These are phyloP conservation scores for Motacilla tschutschensis DNA, from an alignment of 2,113 vertebrate genomes.

Conservation along the genomic window DNA sequence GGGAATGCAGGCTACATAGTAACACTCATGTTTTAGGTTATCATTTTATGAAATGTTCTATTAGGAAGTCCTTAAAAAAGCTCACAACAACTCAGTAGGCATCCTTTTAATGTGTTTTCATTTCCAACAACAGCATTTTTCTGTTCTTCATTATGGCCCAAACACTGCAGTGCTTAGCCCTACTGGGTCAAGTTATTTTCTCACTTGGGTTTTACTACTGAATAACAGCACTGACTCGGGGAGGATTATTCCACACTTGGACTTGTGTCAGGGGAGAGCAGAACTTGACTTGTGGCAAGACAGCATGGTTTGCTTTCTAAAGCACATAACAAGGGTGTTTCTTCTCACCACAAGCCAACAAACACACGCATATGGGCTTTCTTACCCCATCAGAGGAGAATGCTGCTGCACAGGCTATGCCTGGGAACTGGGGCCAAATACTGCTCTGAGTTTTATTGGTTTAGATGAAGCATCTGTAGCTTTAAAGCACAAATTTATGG, in stretches of 20 bases:
- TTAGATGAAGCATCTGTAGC: background rate
- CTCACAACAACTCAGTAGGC: slow-evolving; percentile 28
- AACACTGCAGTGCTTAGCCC: slow-evolving; percentile 29
- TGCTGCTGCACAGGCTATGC: background rate
- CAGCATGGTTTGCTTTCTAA: slow-evolving; percentile 34
- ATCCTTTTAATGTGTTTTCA: slow-evolving; percentile 54
- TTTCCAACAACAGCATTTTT: slow-evolving; percentile 47
- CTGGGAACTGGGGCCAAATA: background rate
- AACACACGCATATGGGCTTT: background rate
- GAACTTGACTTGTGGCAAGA: slow-evolving; percentile 37
- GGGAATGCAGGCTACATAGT: background rate
- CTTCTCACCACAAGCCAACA: slow-evolving; percentile 24
- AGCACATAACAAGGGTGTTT: slow-evolving; percentile 34
- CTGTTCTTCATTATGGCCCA: slow-evolving; percentile 38
- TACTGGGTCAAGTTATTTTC: slow-evolving; percentile 58
- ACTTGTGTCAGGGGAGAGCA: slow-evolving; percentile 31
- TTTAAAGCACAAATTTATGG: slow-evolving; percentile 1
- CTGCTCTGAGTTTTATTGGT: background rate
- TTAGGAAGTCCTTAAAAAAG: slow-evolving; percentile 49
- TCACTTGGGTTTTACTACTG: slow-evolving; percentile 52
- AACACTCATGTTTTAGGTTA: slow-evolving; percentile 29
- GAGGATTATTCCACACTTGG: slow-evolving; percentile 41
- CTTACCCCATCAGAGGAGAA: background rate
- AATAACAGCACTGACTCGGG: slow-evolving; percentile 24
- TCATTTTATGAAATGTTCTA: slow-evolving; percentile 37